Percentiles rank a stretch among this genome's conserved stretches.
phyloP scores from a whole-genome alignment of 2,113 vertebrate species.

The Bucco capensis region DNA sequence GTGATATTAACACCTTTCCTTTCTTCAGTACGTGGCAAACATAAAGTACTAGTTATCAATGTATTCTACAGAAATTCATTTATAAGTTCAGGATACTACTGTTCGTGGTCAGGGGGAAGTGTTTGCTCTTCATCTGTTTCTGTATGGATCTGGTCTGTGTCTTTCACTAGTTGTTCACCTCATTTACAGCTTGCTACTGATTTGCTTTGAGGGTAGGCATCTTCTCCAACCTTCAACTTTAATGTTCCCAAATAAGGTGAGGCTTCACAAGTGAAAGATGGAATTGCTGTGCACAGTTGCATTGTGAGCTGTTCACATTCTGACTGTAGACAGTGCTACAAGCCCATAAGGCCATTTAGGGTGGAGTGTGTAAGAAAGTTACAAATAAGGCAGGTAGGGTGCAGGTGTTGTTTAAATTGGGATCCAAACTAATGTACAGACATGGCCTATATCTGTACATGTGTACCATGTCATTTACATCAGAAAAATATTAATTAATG shows the following conservation, averaged over 20 bases:
- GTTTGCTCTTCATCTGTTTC: not conserved
- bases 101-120: not conserved
- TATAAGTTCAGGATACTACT: not conserved
- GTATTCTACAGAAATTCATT: not conserved
- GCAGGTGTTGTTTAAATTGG: not conserved
- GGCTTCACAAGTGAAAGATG: not conserved
- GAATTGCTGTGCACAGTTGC: not conserved
- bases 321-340: not conserved
- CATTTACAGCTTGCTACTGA: not conserved
- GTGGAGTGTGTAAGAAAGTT: not conserved
- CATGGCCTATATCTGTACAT: not conserved
- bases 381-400: not conserved
- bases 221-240: not conserved
- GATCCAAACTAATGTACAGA: not conserved
- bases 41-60: not conserved
- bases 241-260: not conserved
- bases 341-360: not conserved
- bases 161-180: not conserved
- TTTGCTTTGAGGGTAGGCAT: not conserved
- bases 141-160: not conserved
- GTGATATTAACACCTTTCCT: not conserved
- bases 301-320: not conserved
- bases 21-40: not conserved
- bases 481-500: not conserved
- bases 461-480: not conserved